Percentiles rank a stretch among this genome's conserved stretches.
phyloP scores from a whole-genome alignment of 2,888 invertebrate genomes.

The Lypha dubia region DNA sequence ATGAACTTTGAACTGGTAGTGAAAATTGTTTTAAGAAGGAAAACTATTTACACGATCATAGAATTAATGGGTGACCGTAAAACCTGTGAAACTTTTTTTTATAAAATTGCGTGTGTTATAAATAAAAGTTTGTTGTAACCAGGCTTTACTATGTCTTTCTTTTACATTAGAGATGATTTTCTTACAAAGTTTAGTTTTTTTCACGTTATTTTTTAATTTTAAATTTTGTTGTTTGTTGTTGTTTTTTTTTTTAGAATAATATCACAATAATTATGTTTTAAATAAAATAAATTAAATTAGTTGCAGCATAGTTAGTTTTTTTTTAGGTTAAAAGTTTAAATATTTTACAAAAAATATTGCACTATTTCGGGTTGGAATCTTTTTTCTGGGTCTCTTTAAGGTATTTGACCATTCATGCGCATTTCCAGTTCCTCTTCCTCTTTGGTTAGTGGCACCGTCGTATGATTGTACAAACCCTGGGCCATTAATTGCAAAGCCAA shows the following conservation, averaged over 20 bases:
- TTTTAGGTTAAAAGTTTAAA: conserved; percentile 27
- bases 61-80: neutral
- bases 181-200: conserved; percentile 3
- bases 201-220: conserved; percentile 27
- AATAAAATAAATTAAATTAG: conserved; percentile 37
- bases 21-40: neutral
- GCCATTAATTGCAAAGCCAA: conserved; percentile 96
- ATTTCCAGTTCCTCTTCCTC: conserved; percentile 89
- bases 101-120: too few relatives aligned
- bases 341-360: conserved; percentile 70
- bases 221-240: neutral
- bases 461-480: conserved; percentile 96
- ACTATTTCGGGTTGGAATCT: conserved; percentile 60
- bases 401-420: conserved; percentile 83
- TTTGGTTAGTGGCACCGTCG: conserved; percentile 89
- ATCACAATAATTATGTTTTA: conserved; percentile 67
- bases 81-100: neutral
- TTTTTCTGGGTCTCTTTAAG: conserved; percentile 74
- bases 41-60: conserved; percentile 3
- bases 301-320: conserved; percentile 15
- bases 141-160: neutral
- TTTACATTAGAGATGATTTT: neutral
- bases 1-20: conserved; percentile 6
- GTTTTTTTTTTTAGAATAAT: conserved; percentile 64
- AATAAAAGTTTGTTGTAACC: conserved; percentile 10